These are phyloP conservation scores for Telmatochromis sp. DNA, from an alignment of 2,113 vertebrate species.

Conservation along the genomic window DNA sequence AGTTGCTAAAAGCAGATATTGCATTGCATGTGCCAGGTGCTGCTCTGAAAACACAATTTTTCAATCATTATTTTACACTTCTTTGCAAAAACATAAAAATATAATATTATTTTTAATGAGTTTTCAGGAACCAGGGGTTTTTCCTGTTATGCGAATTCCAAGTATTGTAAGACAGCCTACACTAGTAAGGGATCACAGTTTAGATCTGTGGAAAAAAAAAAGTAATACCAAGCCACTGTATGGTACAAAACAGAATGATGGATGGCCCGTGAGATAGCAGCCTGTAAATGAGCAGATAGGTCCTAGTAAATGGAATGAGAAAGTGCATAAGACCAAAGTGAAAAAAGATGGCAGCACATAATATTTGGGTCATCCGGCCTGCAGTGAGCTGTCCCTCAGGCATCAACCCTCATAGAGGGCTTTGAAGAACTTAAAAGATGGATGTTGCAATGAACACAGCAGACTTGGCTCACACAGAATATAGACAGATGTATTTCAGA, in stretches of 20 bases:
- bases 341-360: slow-evolving; percentile 51
- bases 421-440: slow-evolving; percentile 68
- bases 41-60: neutral
- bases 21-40: neutral
- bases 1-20: neutral
- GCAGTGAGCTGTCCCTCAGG: slow-evolving; percentile 53
- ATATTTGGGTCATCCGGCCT: slow-evolving; percentile 63
- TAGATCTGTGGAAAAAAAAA: neutral
- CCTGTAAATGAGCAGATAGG: slow-evolving; percentile 36
- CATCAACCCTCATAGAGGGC: slow-evolving; percentile 41
- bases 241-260: slow-evolving; percentile 25
- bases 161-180: neutral
- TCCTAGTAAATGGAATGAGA: slow-evolving; percentile 50
- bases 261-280: slow-evolving; percentile 27
- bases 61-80: neutral
- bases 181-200: neutral
- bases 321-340: slow-evolving; percentile 51
- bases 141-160: neutral
- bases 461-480: slow-evolving; percentile 51
- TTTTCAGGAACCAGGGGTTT: neutral
- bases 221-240: slow-evolving; percentile 5
- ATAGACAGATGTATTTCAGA: slow-evolving; percentile 43
- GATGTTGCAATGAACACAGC: slow-evolving; percentile 61
- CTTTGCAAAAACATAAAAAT: neutral
- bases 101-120: neutral